Conservation (phyloP, 2,888 invertebrate genomes). For the Ceriagrion tenellum region DNA sequence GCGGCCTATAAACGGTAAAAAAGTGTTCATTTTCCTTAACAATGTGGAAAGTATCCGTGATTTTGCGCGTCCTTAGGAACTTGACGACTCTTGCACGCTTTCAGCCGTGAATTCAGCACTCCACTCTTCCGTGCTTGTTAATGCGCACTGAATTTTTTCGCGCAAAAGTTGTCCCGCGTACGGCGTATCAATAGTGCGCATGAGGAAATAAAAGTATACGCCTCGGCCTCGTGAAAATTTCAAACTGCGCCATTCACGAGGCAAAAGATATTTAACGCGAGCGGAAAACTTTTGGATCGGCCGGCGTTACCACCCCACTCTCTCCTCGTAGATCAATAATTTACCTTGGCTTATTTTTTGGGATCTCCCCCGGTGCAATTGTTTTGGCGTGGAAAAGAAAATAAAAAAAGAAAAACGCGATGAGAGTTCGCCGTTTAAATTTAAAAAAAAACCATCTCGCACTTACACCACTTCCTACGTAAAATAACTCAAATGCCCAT, state of each 20-base stretch:
- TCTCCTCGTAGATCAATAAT: background rate
- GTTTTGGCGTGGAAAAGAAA: background rate
- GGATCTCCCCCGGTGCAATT: background rate
- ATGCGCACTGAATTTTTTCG: background rate
- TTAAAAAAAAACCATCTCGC: background rate
- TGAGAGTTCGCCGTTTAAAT: background rate
- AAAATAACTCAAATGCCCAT: too few relatives aligned
- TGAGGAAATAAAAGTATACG: background rate
- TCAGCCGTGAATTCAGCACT: background rate
- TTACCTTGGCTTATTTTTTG: constrained; percentile 22
- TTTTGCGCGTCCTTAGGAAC: background rate
- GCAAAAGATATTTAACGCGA: background rate
- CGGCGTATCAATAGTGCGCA: background rate
- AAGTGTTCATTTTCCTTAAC: too few relatives aligned
- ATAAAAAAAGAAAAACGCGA: background rate
- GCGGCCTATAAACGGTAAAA: too few relatives aligned
- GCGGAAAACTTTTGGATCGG: background rate
- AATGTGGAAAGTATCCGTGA: background rate
- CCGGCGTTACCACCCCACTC: background rate
- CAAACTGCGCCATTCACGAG: constrained; percentile 14
- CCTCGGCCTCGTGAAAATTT: background rate
- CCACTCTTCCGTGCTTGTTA: background rate
- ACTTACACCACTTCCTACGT: too few relatives aligned
- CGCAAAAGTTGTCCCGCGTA: background rate
- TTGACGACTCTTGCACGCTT: background rate